Percentiles rank a stretch among this genome's conserved stretches.
Evolutionary conservation across 2,113 vertebrate species (phyloP).

Genomic region (Bubo bubo): DNA sequence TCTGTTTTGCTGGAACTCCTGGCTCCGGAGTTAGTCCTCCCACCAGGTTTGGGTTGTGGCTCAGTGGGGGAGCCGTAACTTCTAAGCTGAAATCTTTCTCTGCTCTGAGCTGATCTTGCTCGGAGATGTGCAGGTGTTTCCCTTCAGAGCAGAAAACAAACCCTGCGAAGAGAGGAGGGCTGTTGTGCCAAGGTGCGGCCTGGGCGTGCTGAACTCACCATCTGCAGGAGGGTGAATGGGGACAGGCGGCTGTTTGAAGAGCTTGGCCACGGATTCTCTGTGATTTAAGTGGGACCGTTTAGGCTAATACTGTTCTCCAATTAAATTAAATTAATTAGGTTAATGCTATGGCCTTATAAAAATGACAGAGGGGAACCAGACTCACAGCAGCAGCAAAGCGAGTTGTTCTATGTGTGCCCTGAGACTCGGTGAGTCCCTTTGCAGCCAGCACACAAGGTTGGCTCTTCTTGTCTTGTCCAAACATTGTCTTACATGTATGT

Average conservation of each 20-base stretch:
- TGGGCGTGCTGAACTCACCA: not conserved
- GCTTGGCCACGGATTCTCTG: not conserved
- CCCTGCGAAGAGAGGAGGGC: not conserved
- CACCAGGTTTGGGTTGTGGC: not conserved
- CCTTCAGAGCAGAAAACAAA: conserved; percentile 30
- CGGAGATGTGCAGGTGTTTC: conserved; percentile 37
- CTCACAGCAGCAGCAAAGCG: not conserved
- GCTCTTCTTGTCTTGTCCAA: not conserved
- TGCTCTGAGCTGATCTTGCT: not conserved
- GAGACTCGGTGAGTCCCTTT: not conserved
- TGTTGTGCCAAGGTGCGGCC: not conserved
- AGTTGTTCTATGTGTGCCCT: not conserved
- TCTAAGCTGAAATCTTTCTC: not conserved
- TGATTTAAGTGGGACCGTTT: not conserved
- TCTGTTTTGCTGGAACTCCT: not conserved
- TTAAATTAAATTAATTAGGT: conserved; percentile 29
- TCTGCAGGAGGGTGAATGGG: not conserved
- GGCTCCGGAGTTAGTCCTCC: not conserved
- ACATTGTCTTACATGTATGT: not conserved
- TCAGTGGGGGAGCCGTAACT: not conserved
- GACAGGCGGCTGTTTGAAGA: not conserved
- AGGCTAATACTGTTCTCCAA: not conserved
- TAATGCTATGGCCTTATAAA: not conserved
- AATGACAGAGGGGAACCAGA: not conserved
- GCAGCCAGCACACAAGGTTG: fast-evolving